phyloP scores from a whole-genome alignment of 2,888 invertebrate genomes.

The Dicroscelio sp. region DNA sequence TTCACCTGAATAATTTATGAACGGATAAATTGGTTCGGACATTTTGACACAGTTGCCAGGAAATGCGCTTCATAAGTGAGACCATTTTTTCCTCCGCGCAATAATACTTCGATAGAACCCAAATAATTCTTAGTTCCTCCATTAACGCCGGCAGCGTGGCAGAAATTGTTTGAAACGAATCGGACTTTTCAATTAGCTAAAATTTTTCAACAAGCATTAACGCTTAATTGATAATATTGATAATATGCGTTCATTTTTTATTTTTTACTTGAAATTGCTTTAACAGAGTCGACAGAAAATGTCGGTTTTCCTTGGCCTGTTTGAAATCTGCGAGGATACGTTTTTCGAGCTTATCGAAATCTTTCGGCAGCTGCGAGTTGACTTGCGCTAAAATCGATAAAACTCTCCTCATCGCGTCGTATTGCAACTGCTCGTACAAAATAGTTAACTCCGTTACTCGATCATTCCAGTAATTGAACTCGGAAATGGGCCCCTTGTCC shows the following conservation, averaged over 20 bases:
- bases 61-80: conserved; percentile 95
- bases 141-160: conserved; percentile 95
- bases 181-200: conserved; percentile 94
- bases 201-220: too few species aligned
- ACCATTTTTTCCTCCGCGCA: conserved; percentile 97
- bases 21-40: conserved; percentile 94
- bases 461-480: conserved; percentile 97
- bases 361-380: conserved; percentile 91
- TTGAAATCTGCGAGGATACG: conserved; percentile 92
- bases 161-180: conserved; percentile 94
- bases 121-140: conserved; percentile 97
- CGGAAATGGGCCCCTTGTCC: conserved; percentile 96
- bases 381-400: conserved; percentile 92
- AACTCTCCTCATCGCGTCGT: conserved; percentile 93
- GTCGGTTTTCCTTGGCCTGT: conserved; percentile 95
- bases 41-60: conserved; percentile 96
- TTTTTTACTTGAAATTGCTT: conserved; percentile 94
- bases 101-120: conserved; percentile 97
- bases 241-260: not conserved
- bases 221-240: too few species aligned
- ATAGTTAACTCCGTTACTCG: conserved; percentile 95
- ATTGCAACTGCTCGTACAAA: conserved; percentile 96
- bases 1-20: conserved; percentile 95
- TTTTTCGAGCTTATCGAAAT: conserved; percentile 22
- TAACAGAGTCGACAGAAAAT: conserved; percentile 95